phyloP scores from a whole-genome alignment of 2,797 vertebrate genomes.

The Lithobates pipiens region DNA sequence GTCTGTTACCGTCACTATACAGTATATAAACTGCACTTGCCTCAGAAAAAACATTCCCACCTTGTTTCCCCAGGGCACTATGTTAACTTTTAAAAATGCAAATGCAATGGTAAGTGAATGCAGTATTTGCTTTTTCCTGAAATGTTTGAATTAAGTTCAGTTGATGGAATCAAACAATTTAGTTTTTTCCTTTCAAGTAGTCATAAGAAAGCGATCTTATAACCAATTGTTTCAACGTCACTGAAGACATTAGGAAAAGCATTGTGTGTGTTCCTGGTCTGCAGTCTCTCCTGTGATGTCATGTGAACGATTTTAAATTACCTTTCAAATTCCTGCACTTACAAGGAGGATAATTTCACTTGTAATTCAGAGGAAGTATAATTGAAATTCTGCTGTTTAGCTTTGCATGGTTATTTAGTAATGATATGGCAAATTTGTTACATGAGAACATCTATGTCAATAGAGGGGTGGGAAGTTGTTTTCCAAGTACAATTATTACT shows the following conservation, averaged over 20 bases:
- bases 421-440: background rate
- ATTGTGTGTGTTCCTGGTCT: constrained; percentile 1
- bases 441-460: background rate
- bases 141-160: constrained; percentile 4
- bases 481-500: background rate
- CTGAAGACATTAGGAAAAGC: constrained; percentile 18
- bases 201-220: background rate
- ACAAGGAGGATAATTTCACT: background rate
- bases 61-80: background rate
- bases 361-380: constrained; percentile 16
- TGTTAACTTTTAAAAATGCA: constrained; percentile 5
- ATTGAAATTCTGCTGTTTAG: background rate
- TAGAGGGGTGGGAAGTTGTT: background rate
- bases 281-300: background rate
- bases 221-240: constrained; percentile 31
- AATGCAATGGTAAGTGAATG: background rate
- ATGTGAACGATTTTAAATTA: constrained; percentile 6
- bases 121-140: background rate
- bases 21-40: no score
- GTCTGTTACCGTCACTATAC: background rate
- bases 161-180: constrained; percentile 22
- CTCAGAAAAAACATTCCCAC: background rate
- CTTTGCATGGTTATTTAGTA: background rate
- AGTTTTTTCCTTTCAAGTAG: constrained; percentile 1
- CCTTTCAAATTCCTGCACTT: background rate